Conservation (phyloP, 2,797 vertebrate genomes). For the Fringilla coelebs region DNA sequence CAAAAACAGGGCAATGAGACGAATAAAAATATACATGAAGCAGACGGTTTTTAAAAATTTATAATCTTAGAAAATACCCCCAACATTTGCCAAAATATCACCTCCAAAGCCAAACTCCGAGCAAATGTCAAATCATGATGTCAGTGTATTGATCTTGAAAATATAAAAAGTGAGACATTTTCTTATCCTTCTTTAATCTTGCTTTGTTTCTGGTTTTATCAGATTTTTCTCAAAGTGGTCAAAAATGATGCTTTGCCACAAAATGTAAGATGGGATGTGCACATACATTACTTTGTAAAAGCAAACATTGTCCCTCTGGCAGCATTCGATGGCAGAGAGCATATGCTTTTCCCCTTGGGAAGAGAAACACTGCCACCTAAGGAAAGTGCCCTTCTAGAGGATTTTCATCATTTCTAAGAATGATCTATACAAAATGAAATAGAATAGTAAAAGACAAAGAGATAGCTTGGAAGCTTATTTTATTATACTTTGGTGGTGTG, state of each 20-base stretch:
- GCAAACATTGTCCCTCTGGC: not conserved
- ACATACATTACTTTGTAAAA: accelerated
- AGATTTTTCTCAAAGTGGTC: not conserved
- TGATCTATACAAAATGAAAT: not conserved
- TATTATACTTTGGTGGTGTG: conserved; percentile 62
- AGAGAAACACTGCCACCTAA: not conserved
- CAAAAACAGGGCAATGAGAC: not conserved
- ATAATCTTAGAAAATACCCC: not conserved
- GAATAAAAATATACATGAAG: not conserved
- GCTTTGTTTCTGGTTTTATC: not conserved
- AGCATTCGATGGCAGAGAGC: accelerated
- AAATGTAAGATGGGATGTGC: not conserved
- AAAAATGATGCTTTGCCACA: not conserved
- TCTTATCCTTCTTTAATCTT: not conserved
- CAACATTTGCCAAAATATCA: not conserved
- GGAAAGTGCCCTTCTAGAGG: not conserved
- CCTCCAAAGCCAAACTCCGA: not conserved
- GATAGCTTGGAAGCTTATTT: conserved; percentile 49
- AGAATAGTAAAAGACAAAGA: not conserved
- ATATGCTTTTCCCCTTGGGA: not conserved
- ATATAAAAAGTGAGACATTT: not conserved
- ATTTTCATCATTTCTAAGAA: not conserved
- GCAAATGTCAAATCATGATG: not conserved
- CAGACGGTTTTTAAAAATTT: not conserved
- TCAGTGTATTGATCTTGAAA: not conserved